These are phyloP conservation scores for Drosophila subquinaria DNA, from an alignment of 2,888 invertebrate species.

Conservation along the genomic window DNA sequence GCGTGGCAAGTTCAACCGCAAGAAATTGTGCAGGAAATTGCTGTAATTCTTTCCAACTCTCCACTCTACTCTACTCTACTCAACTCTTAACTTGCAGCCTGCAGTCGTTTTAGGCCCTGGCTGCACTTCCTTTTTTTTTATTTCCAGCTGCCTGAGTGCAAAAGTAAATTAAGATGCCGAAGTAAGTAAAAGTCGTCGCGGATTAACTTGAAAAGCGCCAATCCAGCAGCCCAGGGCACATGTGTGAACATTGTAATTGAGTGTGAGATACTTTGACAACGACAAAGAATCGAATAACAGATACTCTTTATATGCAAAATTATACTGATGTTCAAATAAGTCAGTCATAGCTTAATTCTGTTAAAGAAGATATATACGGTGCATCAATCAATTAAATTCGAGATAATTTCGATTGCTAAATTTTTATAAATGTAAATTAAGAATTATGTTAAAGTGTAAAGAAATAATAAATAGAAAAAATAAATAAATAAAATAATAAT, in stretches of 20 bases:
- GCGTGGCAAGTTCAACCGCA: constrained; percentile 72
- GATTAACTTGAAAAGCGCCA: constrained; percentile 60
- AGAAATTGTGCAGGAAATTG: constrained; percentile 75
- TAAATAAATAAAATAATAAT: no score
- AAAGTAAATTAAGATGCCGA: constrained; percentile 78
- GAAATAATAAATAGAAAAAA: no score
- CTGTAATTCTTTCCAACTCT: constrained; percentile 42
- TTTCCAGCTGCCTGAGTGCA: constrained; percentile 69
- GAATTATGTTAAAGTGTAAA: no score
- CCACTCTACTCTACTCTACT: constrained; percentile 4
- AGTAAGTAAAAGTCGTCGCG: constrained; percentile 68
- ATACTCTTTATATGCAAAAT: constrained; percentile 36
- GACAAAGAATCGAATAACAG: constrained; percentile 11
- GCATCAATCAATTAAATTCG: no score
- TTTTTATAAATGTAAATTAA: no score
- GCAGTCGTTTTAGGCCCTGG: constrained; percentile 58
- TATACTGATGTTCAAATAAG: not conserved
- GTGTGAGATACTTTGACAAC: constrained; percentile 22
- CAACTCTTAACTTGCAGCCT: not conserved
- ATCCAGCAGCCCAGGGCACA: constrained; percentile 37
- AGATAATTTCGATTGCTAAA: no score
- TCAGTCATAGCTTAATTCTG: no score
- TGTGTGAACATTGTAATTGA: constrained; percentile 67
- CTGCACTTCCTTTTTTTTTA: constrained; percentile 70
- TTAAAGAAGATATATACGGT: no score